Evolutionary conservation across 2,113 vertebrate genomes (phyloP), one percentile per base, ranked within the genome.

Genomic region (Acrocephalus kingi): DNA sequence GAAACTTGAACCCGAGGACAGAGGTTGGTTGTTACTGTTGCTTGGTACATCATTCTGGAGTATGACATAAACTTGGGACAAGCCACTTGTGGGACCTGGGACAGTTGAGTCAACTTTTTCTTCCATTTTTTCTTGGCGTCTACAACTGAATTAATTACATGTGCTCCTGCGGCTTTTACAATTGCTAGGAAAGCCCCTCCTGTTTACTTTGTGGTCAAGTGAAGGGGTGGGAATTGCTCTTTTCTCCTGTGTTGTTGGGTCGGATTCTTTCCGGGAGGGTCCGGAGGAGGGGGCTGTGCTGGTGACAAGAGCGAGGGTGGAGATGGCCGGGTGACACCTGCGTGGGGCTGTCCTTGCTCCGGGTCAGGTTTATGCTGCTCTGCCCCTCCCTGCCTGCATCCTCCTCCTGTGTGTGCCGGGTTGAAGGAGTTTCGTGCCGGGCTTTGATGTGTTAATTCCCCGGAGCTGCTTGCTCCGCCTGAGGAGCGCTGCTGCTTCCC

Each of bases 391-490:
- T 22, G 58, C 75, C 51, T 28, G 61, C 51, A n/a, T 82, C 87
- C 39, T 52, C 24, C 25, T 68, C 19, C 4, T 2, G 19, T 13
- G 28, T 3, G 64, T 10, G 21, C 13, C 9, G 59, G 11, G 0
- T 25, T 41, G 62, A 84, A 66, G 66, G 59, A 90, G 41, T 76
- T 84, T 54, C 58, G 24, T 63, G 35, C 88, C 56, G 88, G 96
- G 92, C 94, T 96, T 96, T 97, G 95, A 96, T 96, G 93, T 96
- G 95, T 97, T 96, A 97, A 97, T 95, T 93, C 90, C 89, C 52
- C 56, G 4, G 93, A 92, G 92, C 76, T n/a, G 63, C 55, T 86
- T 2, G 89, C 84, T 95, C 84, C 51, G 94, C 93, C 95, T 71
- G 93, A 71, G 79, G 59, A 94, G 89, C 49, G 69, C 84, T 67